Evolutionary conservation across 1,140 invertebrate species (phyloP).

Genomic region (Semibalanus balanoides): DNA sequence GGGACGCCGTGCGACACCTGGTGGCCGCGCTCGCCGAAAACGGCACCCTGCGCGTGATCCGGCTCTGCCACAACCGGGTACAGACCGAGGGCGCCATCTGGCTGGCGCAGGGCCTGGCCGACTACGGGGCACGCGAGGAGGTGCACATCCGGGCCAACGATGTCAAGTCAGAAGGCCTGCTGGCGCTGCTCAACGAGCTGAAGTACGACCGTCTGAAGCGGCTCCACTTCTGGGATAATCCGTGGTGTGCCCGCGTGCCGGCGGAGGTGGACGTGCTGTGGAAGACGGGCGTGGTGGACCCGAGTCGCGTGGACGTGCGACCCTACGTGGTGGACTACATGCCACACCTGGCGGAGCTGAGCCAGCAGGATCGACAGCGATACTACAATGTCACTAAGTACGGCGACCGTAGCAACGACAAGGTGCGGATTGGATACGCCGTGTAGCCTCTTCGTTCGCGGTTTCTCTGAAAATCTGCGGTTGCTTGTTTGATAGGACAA

Average conservation of each 20-base stretch:
- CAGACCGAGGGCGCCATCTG: background rate
- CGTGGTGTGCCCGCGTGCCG: background rate
- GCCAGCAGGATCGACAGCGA: background rate
- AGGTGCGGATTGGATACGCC: background rate
- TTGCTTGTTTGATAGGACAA: too few relatives aligned
- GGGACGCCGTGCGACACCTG: background rate
- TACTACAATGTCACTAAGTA: background rate
- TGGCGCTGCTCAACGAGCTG: background rate
- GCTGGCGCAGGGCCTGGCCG: background rate
- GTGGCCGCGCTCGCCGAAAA: background rate
- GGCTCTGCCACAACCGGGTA: background rate
- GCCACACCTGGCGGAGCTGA: background rate
- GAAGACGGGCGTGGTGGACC: background rate
- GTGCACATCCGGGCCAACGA: background rate
- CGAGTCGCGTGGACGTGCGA: background rate
- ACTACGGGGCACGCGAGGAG: background rate
- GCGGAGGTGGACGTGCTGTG: background rate
- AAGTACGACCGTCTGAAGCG: background rate
- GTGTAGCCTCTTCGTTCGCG: too few relatives aligned
- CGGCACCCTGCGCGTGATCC: background rate
- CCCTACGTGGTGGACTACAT: background rate
- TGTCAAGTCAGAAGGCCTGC: background rate
- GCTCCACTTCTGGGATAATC: background rate
- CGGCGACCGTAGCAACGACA: background rate
- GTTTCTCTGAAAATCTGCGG: too few relatives aligned